Percentiles rank a stretch among this genome's conserved stretches.
These are phyloP conservation scores for Aleadryas rufinucha DNA, from an alignment of 2,113 vertebrate genomes.

Conservation along the genomic window DNA sequence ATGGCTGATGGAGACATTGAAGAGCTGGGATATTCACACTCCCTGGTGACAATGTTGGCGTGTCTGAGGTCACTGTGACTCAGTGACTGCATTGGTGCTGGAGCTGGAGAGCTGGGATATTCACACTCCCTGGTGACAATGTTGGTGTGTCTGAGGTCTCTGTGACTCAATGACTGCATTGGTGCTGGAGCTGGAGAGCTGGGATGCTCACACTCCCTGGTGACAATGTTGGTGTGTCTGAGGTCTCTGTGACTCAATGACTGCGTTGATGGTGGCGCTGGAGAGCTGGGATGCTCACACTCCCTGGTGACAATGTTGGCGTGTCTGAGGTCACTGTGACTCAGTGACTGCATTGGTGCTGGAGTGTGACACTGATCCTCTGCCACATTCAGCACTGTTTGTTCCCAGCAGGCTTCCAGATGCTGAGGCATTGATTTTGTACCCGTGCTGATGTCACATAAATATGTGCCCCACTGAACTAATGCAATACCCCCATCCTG, in stretches of 20 bases:
- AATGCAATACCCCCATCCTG: background rate
- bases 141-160: rapidly evolving
- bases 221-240: rapidly evolving
- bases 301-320: rapidly evolving
- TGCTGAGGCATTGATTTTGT: background rate
- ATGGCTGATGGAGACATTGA: background rate
- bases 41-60: rapidly evolving
- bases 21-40: background rate
- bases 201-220: background rate
- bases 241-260: rapidly evolving
- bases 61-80: background rate
- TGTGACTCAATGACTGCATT: rapidly evolving
- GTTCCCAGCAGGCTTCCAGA: background rate
- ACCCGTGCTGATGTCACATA: background rate
- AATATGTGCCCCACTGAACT: background rate
- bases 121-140: rapidly evolving
- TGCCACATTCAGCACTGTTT: background rate
- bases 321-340: background rate
- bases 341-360: rapidly evolving
- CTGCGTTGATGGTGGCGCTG: rapidly evolving
- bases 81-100: rapidly evolving
- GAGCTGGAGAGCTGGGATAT: background rate
- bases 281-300: background rate
- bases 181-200: rapidly evolving
- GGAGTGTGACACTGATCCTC: background rate